Evolutionary conservation across 2,888 invertebrate species (phyloP).

Genomic region (Gymnoscelis rufifasciata): DNA sequence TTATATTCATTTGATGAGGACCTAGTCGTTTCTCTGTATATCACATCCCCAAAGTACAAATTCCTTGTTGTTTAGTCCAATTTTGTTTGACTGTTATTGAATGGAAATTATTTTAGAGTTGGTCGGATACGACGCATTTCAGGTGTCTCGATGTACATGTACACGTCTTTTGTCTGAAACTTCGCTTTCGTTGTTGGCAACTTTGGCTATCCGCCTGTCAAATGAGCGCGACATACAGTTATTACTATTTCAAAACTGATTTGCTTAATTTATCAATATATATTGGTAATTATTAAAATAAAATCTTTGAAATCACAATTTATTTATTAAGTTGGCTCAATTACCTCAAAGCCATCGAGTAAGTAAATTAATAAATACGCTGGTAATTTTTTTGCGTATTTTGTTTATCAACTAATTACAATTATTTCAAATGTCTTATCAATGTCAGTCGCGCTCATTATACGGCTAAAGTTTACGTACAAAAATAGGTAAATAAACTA

Average conservation of each 20-base stretch:
- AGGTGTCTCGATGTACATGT: slow-evolving; percentile 30
- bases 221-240: slow-evolving; percentile 10
- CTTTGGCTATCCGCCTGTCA: slow-evolving; percentile 18
- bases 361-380: too few relatives aligned
- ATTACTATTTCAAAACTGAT: background rate
- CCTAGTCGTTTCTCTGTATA: slow-evolving; percentile 80
- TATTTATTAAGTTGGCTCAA: too few relatives aligned
- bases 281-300: too few relatives aligned
- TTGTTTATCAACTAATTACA: background rate
- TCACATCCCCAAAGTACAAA: slow-evolving; percentile 81
- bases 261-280: too few relatives aligned
- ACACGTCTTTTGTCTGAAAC: slow-evolving; percentile 29
- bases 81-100: slow-evolving; percentile 78
- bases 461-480: slow-evolving; percentile 28
- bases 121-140: slow-evolving; percentile 31
- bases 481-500: slow-evolving; percentile 20
- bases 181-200: slow-evolving; percentile 27
- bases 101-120: slow-evolving; percentile 74
- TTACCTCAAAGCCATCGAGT: too few relatives aligned
- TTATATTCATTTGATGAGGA: slow-evolving; percentile 79
- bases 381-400: too few relatives aligned
- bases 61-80: slow-evolving; percentile 81
- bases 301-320: too few relatives aligned
- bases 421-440: background rate
- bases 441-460: slow-evolving; percentile 8